Conservation (phyloP, 30 jellyfish, hydroid and myxozoan genomes). For the Mastigias papua region DNA sequence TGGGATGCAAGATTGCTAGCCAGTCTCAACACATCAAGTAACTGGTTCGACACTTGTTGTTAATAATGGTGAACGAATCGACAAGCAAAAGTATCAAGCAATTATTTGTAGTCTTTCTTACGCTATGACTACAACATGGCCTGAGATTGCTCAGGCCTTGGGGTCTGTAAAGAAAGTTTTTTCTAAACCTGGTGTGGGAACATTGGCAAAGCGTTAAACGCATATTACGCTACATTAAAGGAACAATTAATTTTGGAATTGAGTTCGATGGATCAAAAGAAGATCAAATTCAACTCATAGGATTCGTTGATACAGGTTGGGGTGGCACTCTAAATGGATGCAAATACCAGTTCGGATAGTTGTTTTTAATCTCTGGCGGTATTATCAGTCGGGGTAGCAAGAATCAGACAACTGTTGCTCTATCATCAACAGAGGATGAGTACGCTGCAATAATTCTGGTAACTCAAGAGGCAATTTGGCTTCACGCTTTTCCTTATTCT, state of each 20-base stretch:
- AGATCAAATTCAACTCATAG: constrained; percentile 6
- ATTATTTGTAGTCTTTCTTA: constrained; percentile 29
- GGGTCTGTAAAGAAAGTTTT: not conserved
- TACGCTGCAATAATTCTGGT: no score
- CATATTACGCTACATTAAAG: constrained; percentile 28
- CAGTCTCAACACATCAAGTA: constrained; percentile 15
- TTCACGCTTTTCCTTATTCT: no score
- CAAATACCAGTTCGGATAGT: no score
- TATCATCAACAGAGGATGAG: no score
- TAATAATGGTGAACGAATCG: constrained; percentile 22
- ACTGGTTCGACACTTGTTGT: constrained; percentile 28
- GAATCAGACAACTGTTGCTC: no score
- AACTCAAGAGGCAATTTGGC: no score
- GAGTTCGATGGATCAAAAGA: constrained; percentile 14
- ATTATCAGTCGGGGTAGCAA: no score
- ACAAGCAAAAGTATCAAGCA: constrained; percentile 1
- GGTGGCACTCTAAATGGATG: no score
- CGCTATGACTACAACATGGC: constrained; percentile 29
- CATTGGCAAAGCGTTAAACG: constrained; percentile 31
- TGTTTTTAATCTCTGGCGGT: no score
- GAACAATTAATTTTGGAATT: constrained; percentile 15
- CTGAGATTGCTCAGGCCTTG: not conserved
- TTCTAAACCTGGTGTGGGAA: constrained; percentile 1
- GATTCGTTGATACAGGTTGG: constrained; percentile 16
- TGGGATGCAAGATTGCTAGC: constrained; percentile 1